Conservation (phyloP, 53 echinoderm and acorn worm genomes). For the Zoroaster sp. region DNA sequence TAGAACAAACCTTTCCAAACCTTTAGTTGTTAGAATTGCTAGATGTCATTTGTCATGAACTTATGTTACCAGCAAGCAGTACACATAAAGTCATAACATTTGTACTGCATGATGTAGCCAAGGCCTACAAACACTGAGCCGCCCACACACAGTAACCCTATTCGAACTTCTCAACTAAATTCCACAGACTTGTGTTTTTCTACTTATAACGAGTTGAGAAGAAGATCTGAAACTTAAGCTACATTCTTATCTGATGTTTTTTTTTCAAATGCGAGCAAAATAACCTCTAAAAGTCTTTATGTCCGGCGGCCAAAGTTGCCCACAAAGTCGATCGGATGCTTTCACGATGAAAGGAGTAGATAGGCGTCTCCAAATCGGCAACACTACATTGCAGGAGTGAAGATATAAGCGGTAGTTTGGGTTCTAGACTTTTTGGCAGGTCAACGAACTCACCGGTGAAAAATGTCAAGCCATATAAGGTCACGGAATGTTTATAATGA, state of each 20-base stretch:
- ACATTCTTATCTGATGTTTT: background rate
- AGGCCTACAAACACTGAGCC: too few relatives aligned
- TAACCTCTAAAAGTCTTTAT: background rate
- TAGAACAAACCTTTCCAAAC: too few relatives aligned
- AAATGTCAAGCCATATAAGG: slow-evolving; percentile 72
- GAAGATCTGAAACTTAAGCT: background rate
- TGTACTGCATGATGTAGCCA: too few relatives aligned
- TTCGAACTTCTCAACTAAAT: background rate
- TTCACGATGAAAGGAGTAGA: background rate
- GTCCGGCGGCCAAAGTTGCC: too few relatives aligned
- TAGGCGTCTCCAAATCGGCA: background rate
- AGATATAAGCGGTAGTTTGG: background rate
- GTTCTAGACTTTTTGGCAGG: slow-evolving; percentile 42
- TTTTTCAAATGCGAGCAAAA: background rate
- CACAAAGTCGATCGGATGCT: too few relatives aligned
- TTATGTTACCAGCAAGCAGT: too few relatives aligned
- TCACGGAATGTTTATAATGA: slow-evolving; percentile 73
- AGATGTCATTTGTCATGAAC: too few relatives aligned
- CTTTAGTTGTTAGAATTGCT: too few relatives aligned
- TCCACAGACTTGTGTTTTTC: background rate
- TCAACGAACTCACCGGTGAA: slow-evolving; percentile 30
- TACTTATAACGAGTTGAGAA: too few relatives aligned
- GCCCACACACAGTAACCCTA: background rate
- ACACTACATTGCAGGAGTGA: background rate
- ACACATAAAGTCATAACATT: too few relatives aligned